phyloP scores from a whole-genome alignment of 2,797 vertebrate genomes.

The Tragelaphus eurycerus region DNA sequence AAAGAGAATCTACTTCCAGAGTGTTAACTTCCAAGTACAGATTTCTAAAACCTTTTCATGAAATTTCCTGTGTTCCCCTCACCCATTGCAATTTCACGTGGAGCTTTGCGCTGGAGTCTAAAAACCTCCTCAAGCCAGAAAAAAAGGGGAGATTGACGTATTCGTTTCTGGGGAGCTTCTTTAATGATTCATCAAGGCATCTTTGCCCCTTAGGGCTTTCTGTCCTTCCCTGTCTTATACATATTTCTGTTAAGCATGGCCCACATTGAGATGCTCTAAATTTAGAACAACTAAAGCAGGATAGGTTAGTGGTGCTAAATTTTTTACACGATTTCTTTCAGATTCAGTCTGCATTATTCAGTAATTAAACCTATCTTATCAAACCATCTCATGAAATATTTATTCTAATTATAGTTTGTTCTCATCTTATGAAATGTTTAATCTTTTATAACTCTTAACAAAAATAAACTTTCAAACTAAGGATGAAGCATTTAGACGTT shows the following conservation, averaged over 20 bases:
- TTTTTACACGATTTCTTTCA: constrained; percentile 48
- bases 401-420: constrained; percentile 63
- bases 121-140: neutral
- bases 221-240: neutral
- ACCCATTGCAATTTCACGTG: neutral
- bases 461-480: constrained; percentile 69
- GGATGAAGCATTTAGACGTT: constrained; percentile 8
- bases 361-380: constrained; percentile 74
- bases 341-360: constrained; percentile 58
- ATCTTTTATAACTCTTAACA: constrained; percentile 66
- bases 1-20: neutral
- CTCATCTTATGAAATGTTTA: constrained; percentile 64
- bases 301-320: constrained; percentile 4
- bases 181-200: constrained; percentile 56
- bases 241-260: neutral
- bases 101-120: neutral
- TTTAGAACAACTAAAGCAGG: constrained; percentile 49
- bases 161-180: constrained; percentile 24
- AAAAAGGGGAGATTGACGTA: neutral
- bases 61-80: neutral
- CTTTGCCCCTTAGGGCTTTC: neutral
- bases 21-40: neutral
- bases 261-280: constrained; percentile 42
- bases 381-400: constrained; percentile 67
- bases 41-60: neutral